Evolutionary conservation across 2,888 invertebrate species (phyloP).

Genomic region (Sympetrum striolatum): DNA sequence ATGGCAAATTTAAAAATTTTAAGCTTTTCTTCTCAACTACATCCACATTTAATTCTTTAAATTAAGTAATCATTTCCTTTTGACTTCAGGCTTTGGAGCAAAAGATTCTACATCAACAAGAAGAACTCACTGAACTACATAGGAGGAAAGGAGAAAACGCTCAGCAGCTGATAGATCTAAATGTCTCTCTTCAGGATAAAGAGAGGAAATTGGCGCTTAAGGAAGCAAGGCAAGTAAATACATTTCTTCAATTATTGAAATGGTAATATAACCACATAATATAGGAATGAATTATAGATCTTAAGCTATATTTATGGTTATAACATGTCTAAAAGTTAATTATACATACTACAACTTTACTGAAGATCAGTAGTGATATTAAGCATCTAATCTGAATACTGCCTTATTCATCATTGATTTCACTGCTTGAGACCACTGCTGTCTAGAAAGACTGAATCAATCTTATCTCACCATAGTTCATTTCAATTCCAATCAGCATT

Average conservation of each 20-base stretch:
- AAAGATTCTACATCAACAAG: slow-evolving; percentile 84
- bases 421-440: too few relatives aligned
- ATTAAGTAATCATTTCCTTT: neutral
- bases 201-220: slow-evolving; percentile 77
- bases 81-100: slow-evolving; percentile 75
- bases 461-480: too few relatives aligned
- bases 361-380: too few relatives aligned
- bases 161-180: slow-evolving; percentile 91
- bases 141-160: slow-evolving; percentile 90
- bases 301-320: too few relatives aligned
- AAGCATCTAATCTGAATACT: too few relatives aligned
- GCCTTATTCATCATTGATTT: too few relatives aligned
- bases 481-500: too few relatives aligned
- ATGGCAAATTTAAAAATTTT: neutral
- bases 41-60: neutral
- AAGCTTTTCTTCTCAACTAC: neutral
- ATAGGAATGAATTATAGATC: too few relatives aligned
- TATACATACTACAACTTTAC: too few relatives aligned
- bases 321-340: too few relatives aligned
- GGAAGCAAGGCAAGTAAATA: slow-evolving; percentile 70
- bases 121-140: slow-evolving; percentile 90
- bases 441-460: too few relatives aligned
- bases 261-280: too few relatives aligned
- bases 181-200: slow-evolving; percentile 82
- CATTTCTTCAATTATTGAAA: neutral